Base-by-base conservation (phyloP, 1,140 invertebrate genomes). In the Sitophilus oryzae region DNA sequence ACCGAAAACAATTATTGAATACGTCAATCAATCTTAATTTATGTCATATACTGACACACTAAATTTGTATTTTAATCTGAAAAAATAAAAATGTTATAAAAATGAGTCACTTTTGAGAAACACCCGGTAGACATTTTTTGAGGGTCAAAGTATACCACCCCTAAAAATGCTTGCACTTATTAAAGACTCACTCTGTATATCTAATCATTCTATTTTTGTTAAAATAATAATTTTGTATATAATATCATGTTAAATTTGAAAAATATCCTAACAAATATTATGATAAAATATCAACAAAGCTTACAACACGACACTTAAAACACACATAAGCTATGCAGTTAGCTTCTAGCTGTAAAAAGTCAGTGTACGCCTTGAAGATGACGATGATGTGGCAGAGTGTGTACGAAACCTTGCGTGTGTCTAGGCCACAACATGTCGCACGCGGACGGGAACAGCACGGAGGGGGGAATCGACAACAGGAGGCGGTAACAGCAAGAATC, bases 391-490 rank as follows among this genome's bases (percentile, higher is more conserved):
- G 5, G 11, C 25, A 30, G n/a, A n/a, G 10, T 19, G 25, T 35
- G 46, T 37, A 48, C 30, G 34, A 48, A 48, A 36, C 15, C 44
- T 54, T 38, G 43, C 34, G 48, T 66, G 59, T 67, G 47, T 60
- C 38, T 78, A 90, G 89, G 89, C 80, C 89, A 92, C 80, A 91
- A 91, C 79, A 80, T 91, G 81, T 89, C 89, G 64, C 86, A 90
- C 73, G 85, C 81, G 60, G 91, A 93, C 70, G 88, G 84, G 54
- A 89, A 86, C 76, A 91, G 88, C 70, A 82, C 89, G 47, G 86
- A 88, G 65, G 89, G 88, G n/a, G 45, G 90, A 91, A 61, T 82
- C 81, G 38, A 77, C 79, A 22, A 81, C 82, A 59, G 76, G 58
- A 34, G 63, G 74, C 50, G 74, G 79, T 60, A 76, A 50, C 44